Conservation (phyloP, 2,888 invertebrate species). For the Emesis russula region DNA sequence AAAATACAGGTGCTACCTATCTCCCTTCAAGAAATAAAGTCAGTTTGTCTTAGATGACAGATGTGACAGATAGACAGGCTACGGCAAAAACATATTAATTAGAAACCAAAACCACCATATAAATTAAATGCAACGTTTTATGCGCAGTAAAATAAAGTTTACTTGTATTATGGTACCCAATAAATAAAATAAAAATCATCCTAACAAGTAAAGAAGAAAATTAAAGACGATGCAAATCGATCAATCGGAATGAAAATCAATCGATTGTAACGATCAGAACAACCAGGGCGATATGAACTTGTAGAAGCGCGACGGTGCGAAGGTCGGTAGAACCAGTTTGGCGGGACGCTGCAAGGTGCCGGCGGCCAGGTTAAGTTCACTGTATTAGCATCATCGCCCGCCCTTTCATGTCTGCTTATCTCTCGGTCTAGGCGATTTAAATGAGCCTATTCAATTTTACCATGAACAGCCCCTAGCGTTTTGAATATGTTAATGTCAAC, state of each 20-base stretch:
- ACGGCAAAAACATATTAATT: too few species aligned
- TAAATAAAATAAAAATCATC: not conserved
- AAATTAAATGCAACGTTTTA: too few species aligned
- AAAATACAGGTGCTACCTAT: too few species aligned
- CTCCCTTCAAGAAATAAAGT: too few species aligned
- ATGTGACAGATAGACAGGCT: too few species aligned
- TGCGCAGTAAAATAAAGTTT: too few species aligned
- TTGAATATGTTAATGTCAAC: conserved; percentile 30
- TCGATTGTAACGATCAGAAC: conserved; percentile 92
- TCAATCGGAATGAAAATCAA: conserved; percentile 91
- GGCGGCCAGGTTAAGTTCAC: conserved; percentile 94
- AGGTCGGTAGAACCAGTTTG: conserved; percentile 95
- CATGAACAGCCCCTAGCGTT: conserved; percentile 80
- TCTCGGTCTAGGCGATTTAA: conserved; percentile 93
- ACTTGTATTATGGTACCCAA: too few species aligned
- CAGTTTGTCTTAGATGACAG: too few species aligned
- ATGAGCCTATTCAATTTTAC: conserved; percentile 94
- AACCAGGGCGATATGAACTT: conserved; percentile 93
- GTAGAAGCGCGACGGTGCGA: conserved; percentile 92
- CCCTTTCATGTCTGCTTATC: conserved; percentile 95
- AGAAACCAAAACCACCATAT: too few species aligned
- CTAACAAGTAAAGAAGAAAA: not conserved
- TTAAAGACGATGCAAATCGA: conserved; percentile 32
- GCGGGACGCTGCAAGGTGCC: conserved; percentile 95
- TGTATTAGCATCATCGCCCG: conserved; percentile 95